phyloP scores from a whole-genome alignment of 2,888 invertebrate genomes.

The Leptinotarsa tumamoca region DNA sequence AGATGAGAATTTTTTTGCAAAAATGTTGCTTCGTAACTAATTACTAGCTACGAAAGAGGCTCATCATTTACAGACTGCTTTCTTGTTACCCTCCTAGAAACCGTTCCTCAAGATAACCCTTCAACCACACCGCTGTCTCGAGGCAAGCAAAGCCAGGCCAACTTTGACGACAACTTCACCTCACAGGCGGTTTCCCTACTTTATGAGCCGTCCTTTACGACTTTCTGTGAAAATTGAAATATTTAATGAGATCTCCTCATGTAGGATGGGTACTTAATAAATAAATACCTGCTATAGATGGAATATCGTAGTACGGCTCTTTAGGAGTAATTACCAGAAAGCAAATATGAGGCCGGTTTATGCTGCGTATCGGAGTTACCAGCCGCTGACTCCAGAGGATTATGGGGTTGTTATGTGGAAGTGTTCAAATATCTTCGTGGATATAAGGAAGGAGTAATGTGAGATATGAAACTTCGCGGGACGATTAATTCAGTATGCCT shows the following conservation, averaged over 20 bases:
- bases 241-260: constrained; percentile 54
- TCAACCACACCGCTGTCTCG: not conserved
- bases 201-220: constrained; percentile 58
- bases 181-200: constrained; percentile 45
- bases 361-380: constrained; percentile 30
- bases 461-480: not conserved
- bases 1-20: too few relatives aligned
- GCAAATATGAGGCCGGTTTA: constrained; percentile 36
- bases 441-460: not conserved
- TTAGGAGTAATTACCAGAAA: constrained; percentile 31
- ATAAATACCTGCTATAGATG: constrained; percentile 44
- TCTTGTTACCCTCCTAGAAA: not conserved
- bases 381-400: constrained; percentile 21
- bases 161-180: constrained; percentile 24
- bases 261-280: constrained; percentile 44
- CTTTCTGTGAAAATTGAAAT: constrained; percentile 60
- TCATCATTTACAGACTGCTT: too few relatives aligned
- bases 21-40: too few relatives aligned
- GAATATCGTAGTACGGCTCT: constrained; percentile 29
- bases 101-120: not conserved
- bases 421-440: constrained; percentile 6
- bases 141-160: not conserved
- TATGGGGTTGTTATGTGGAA: constrained; percentile 28
- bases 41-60: too few relatives aligned
- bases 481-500: too few relatives aligned